Evolutionary conservation across 2,113 vertebrate genomes (phyloP).

Genomic region (Channa maculata): DNA sequence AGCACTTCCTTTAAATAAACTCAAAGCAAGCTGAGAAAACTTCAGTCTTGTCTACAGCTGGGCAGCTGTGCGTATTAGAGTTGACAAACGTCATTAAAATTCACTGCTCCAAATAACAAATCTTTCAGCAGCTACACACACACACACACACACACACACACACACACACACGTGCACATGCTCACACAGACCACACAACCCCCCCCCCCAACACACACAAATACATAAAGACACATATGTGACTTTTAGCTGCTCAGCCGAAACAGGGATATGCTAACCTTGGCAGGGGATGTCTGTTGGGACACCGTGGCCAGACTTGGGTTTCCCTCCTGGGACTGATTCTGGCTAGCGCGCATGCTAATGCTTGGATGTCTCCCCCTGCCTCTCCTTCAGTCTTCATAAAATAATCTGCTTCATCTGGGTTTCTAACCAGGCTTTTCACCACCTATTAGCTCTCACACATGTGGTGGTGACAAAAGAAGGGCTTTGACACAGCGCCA

Average conservation of each 20-base stretch:
- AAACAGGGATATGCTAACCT: slow-evolving; percentile 66
- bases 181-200: slow-evolving; percentile 1
- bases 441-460: slow-evolving; percentile 73
- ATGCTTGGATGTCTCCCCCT: slow-evolving; percentile 60
- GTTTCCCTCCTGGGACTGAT: slow-evolving; percentile 70
- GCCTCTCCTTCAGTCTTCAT: slow-evolving; percentile 46
- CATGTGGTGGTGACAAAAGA: slow-evolving; percentile 57
- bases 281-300: slow-evolving; percentile 61
- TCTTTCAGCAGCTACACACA: slow-evolving; percentile 66
- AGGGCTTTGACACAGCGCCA: slow-evolving; percentile 74
- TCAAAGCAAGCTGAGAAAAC: slow-evolving; percentile 61
- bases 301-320: slow-evolving; percentile 66
- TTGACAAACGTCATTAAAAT: slow-evolving; percentile 79
- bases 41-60: slow-evolving; percentile 55
- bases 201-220: slow-evolving; percentile 12
- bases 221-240: slow-evolving; percentile 19
- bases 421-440: slow-evolving; percentile 67
- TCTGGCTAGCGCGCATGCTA: slow-evolving; percentile 80
- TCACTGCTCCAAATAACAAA: slow-evolving; percentile 67
- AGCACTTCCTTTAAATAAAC: slow-evolving; percentile 71
- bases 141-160: slow-evolving; percentile 13
- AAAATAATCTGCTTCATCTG: slow-evolving; percentile 62
- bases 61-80: slow-evolving; percentile 62
- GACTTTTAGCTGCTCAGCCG: slow-evolving; percentile 62
- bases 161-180: not conserved